Base-by-base conservation (phyloP, 2,797 vertebrate species). In the Macroramphosus scolopax region DNA sequence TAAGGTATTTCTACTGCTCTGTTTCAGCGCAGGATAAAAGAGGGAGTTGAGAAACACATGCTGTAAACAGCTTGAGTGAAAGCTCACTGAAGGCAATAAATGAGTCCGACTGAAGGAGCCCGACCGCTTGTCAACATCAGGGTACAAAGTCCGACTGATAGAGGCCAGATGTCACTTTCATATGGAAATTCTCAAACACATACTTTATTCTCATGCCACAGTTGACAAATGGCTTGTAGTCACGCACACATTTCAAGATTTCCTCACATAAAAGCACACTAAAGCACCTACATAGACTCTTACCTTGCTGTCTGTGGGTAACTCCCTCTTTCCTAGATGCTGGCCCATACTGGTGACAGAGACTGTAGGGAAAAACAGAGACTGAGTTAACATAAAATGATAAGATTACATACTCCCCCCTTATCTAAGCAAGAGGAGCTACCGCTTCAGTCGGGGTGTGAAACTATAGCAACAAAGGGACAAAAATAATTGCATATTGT, bases 301-400 rank as follows among this genome's bases (percentile, higher is more conserved):
- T 85, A 89, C 87, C 88, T 75, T 81, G 68, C 37, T 68, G 37
- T 77, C 77, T 14, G 25, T 30, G 14, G 64, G 68, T 0, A 49
- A 43, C 28, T 84, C 85, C 16, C 33, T 86, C 64, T 88, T 89
- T 72, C 29, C 84, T 67, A 88, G 77, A 79, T 84, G 77, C 68
- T 88, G 86, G 63, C 87, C 87, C 88, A 89, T 89, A 72, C 81
- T 89, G 77, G 47, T 71, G 56, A 83, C 70, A 66, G 78, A 86
- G 55, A 68, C 87, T 88, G 83, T 0, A 52, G 72, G 51, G 8
- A 60, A 13, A 51, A 54, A 64, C 31, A 81, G 33, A 78, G 18
- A 37, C 14, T 2, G 8, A 34, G 26, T 54, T 51, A 14, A 43
- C 8, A 42, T 3, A 42, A 26, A 41, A 58, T 51, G 34, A 39